Evolutionary conservation across 2,113 vertebrate species (phyloP), one percentile per base, ranked within the genome.

Genomic region (Nesoenas mayeri): DNA sequence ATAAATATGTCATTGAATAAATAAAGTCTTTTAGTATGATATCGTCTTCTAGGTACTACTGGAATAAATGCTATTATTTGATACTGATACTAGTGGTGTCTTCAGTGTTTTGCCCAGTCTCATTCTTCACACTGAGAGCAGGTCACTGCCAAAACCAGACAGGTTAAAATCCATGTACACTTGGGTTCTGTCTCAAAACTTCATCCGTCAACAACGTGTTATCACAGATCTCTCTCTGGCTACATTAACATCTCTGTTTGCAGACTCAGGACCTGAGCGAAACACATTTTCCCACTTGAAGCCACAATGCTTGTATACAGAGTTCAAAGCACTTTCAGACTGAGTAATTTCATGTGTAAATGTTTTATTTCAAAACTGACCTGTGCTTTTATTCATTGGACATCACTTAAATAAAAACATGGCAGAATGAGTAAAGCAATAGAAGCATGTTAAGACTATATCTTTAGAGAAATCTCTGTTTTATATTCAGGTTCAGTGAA

Each of bases 361-460:
- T 90, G 94, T 84, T 97, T 94, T 75, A 48, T 91, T 96, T 94
- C 95, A 79, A 96, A 97, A 96, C 89, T 89, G 86, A 75, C 93
- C 95, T 17, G 6, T 89, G 80, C 91, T 97, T 91, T 94, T 71
- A 62, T 74, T 90, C 88, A 21, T 74, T 44, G 97, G 94, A 96
- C 93, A 96, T 85, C 96, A 87, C 95, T 97, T 96, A 93, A 96
- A 96, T 91, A 96, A 96, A 96, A 96, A 88, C 82, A 91, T 79
- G 91, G 93, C 84, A 92, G 75, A 57, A 79, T 71, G 80, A 81
- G 62, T 15, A 60, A 92, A 92, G 88, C 81, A 80, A 74, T 2
- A 78, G 79, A 87, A 79, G 85, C 51, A 60, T 79, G 92, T 93
- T 79, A 72, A 87, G 66, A 62, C 88, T 51, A 0, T 56, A 91